Base-by-base conservation (phyloP, 2,113 vertebrate genomes). In the Mungos mungo region DNA sequence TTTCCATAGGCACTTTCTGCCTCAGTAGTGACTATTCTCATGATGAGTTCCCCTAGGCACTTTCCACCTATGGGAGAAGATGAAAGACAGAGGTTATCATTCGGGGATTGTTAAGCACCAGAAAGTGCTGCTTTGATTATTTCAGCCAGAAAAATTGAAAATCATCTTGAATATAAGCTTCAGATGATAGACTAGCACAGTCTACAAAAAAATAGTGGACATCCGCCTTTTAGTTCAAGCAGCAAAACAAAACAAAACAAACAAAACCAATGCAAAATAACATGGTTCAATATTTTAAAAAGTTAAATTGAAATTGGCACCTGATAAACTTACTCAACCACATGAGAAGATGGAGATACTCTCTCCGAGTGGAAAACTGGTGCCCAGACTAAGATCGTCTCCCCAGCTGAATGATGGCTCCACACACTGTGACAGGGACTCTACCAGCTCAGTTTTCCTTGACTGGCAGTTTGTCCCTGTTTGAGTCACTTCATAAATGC, bases 71-170 rank as follows among this genome's bases (percentile, higher is more conserved):
- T 38, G 5, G n/a, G 50, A 72, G n/a, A 45, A 74, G 13, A 71
- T 1, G 8, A 47, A 27, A 60, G 14, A 16, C 1, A 76, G 33
- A 41, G 23, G 23, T 66, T 33, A 29, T 50, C 21, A 18, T 18
- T 7, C 18, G 14, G 29, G 12, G 5, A 33, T 19, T 47, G 3
- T 14, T 68, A 72, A 60, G 29, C 33, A 41, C 63, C 9, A 52
- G 33, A 3, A 6, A 85, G 16, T 27, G 14, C 18, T 23, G n/a
- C 69, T 83, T 92, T 93, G 54, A n/a, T 71, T 10, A 82, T 57
- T 90, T 90, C 90, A 71, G 45, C n/a, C 50, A 31, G 5, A 82
- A 79, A 96, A 79, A 18, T 13, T 33, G 12, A 93, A 93, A 33
- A 11, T 50, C 50, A 93, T 57, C 6, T 69, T 87, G 45, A 60